These are phyloP conservation scores for Sycophaga agraensis DNA, from an alignment of 1,140 invertebrate genomes.

Conservation along the genomic window DNA sequence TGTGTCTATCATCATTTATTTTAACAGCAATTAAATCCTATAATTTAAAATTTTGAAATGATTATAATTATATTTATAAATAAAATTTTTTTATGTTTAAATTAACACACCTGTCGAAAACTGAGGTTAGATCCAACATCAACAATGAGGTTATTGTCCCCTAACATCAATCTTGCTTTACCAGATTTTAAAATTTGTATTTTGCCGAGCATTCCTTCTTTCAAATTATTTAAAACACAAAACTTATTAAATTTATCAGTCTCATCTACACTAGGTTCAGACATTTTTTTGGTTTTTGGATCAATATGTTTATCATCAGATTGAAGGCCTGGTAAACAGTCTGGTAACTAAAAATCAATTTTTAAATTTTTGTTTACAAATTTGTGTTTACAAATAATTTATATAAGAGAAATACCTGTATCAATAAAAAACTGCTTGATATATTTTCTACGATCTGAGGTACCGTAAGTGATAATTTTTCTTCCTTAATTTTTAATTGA, in stretches of 20 bases:
- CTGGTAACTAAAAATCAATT: slow-evolving; percentile 45
- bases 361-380: neutral
- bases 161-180: slow-evolving; percentile 45
- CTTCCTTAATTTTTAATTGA: slow-evolving; percentile 21
- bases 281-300: slow-evolving; percentile 24
- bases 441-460: slow-evolving; percentile 43
- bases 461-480: slow-evolving; percentile 30
- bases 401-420: slow-evolving; percentile 42
- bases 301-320: slow-evolving; percentile 33
- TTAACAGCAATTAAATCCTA: slow-evolving; percentile 52
- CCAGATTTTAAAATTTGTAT: slow-evolving; percentile 52
- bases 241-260: slow-evolving; percentile 32
- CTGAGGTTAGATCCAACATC: slow-evolving; percentile 42
- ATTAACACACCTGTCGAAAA: slow-evolving; percentile 45
- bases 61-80: neutral
- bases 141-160: slow-evolving; percentile 46
- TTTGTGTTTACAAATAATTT: neutral
- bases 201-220: slow-evolving; percentile 50
- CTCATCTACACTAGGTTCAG: slow-evolving; percentile 14
- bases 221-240: slow-evolving; percentile 43
- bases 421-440: slow-evolving; percentile 43
- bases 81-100: slow-evolving; percentile 18
- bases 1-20: slow-evolving; percentile 41
- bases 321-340: slow-evolving; percentile 46
- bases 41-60: slow-evolving; percentile 28